Conservation (phyloP, 2,888 invertebrate genomes). For the Hirtodrosophila trivittata region DNA sequence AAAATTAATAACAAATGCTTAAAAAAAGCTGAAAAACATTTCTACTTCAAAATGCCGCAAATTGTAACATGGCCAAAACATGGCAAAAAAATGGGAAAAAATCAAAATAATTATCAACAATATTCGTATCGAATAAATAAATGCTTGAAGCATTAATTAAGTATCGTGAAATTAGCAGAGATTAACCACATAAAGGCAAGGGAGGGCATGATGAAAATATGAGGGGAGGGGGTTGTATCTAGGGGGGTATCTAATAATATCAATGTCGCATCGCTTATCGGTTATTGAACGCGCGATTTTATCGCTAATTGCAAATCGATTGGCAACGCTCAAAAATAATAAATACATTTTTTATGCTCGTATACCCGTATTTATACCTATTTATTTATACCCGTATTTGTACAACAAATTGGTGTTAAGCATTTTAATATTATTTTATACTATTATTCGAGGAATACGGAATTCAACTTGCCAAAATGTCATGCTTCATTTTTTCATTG, state of each 20-base stretch:
- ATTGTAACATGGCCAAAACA: conserved; percentile 56
- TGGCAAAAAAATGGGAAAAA: conserved; percentile 17
- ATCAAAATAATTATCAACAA: conserved; percentile 4
- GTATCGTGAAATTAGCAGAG: conserved; percentile 43
- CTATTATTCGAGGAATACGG: conserved; percentile 27
- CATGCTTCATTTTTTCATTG: conserved; percentile 32
- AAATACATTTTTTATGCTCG: conserved; percentile 35
- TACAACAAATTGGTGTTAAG: neutral
- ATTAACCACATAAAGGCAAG: conserved; percentile 14
- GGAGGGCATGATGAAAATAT: too few relatives aligned
- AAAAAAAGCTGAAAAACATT: conserved; percentile 30
- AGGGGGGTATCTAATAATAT: conserved; percentile 25
- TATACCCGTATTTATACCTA: neutral
- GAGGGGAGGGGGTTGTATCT: neutral
- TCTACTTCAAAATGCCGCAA: conserved; percentile 37
- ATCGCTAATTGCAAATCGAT: conserved; percentile 61
- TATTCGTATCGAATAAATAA: conserved; percentile 18
- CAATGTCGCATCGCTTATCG: conserved; percentile 66
- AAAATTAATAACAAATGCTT: conserved; percentile 56
- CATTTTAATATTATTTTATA: neutral
- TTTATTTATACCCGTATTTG: neutral
- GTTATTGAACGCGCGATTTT: conserved; percentile 58
- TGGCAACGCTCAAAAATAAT: conserved; percentile 56
- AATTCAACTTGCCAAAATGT: conserved; percentile 1
- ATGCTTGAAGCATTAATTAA: conserved; percentile 51